Base-by-base conservation (phyloP, 2,797 vertebrate species). In the Poecile montanus region DNA sequence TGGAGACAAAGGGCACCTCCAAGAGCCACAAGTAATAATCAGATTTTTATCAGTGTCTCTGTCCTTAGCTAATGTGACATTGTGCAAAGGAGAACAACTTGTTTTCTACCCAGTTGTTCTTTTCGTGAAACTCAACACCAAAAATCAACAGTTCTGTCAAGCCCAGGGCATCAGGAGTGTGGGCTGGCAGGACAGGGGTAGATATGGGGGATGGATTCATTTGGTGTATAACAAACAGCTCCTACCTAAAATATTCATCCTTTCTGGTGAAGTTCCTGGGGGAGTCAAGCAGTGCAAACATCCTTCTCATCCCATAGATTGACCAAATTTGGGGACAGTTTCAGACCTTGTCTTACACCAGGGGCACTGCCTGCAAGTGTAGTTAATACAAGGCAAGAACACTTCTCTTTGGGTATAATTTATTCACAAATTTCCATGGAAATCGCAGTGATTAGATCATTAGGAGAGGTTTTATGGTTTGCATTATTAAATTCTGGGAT, bases 401-500 rank as follows among this genome's bases (percentile, higher is more conserved):
- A 2, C 67, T 74, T 87, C 56, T 63, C 60, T 67, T 92, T 67
- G 60, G 21, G 6, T 82, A 23, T 91, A 92, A 96, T 93, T 92
- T 94, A 94, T 94, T 85, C 94, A 75, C 40, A 62, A 54, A 67
- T 66, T 91, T 95, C 68, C 56, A 85, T 50, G 36, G 87, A 92
- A 92, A 91, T 85, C 13, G 1, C 67, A 79, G 42, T 86, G 94
- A 91, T 95, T 89, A 95, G 91, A 88, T 93, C 79, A 94, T 95
- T 95, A 94, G 61, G 60, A 91, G 54, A 89, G 70, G 58, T 92
- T 95, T 93, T 86, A 89, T 76, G 73, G 88, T 91, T 92, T 92
- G 51, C 89, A 91, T 94, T 95, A 94, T 93, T 96, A 92, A 95
- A 95, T 92, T 92, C 87, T 93, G 87, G 84, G 58, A 84, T 93